A percentile compares a stretch with the other conserved stretches of the same genome.
These are phyloP conservation scores for Heteronetta atricapilla DNA, from an alignment of 2,113 vertebrate genomes.

Conservation along the genomic window DNA sequence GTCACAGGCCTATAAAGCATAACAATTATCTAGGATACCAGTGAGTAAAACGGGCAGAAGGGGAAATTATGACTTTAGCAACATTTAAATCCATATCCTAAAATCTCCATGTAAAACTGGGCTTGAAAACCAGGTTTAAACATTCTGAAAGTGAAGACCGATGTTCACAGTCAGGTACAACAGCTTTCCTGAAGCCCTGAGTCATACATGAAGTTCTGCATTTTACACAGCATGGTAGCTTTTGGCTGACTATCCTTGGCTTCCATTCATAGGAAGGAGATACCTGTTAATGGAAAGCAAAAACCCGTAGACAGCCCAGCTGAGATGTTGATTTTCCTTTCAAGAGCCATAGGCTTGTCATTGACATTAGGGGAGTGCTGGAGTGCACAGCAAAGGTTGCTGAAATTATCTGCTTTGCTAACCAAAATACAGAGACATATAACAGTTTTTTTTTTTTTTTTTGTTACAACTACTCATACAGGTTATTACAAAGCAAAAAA, in stretches of 20 bases:
- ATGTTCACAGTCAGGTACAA: background rate
- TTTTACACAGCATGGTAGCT: background rate
- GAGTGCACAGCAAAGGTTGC: conserved; percentile 1
- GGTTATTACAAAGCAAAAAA: background rate
- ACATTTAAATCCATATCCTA: background rate
- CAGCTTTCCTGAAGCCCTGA: background rate
- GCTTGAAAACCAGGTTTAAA: background rate
- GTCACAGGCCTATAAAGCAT: background rate
- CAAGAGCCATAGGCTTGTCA: background rate
- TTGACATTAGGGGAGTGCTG: background rate
- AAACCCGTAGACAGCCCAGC: background rate
- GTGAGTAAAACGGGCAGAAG: background rate
- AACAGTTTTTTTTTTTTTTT: background rate
- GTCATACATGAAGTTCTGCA: background rate
- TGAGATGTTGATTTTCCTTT: conserved; percentile 23
- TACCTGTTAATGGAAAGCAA: background rate
- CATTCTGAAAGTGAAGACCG: background rate
- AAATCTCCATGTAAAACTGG: background rate
- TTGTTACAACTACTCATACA: background rate
- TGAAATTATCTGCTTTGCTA: conserved; percentile 23
- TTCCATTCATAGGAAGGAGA: background rate
- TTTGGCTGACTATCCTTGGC: fast-evolving
- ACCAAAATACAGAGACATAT: background rate
- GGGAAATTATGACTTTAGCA: background rate
- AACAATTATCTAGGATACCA: background rate